Evolutionary conservation across 2,113 vertebrate species (phyloP).

Genomic region (Ochotona princeps): DNA sequence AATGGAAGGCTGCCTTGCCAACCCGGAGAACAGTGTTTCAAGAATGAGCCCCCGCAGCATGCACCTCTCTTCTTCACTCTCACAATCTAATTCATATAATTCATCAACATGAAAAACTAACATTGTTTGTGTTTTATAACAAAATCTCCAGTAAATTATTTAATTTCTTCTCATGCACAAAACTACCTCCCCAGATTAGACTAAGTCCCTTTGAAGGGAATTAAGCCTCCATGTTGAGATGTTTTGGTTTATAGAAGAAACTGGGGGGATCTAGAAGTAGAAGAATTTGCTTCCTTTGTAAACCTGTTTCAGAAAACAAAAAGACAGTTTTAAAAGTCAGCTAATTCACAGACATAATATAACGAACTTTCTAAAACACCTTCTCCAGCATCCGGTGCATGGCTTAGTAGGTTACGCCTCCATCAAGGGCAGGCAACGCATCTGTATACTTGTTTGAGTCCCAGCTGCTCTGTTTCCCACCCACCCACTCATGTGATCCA

Average conservation of each 20-base stretch:
- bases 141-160: conserved; percentile 38
- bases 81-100: not conserved
- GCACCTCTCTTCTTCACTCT: not conserved
- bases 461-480: no score
- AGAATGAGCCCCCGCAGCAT: not conserved
- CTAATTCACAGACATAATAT: not conserved
- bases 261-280: not conserved
- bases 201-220: conserved; percentile 83
- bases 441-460: no score
- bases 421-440: no score
- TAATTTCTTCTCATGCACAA: conserved; percentile 85
- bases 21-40: not conserved
- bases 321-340: conserved; percentile 59
- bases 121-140: conserved; percentile 50
- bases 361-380: not conserved
- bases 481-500: no score
- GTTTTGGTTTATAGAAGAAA: conserved; percentile 76
- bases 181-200: conserved; percentile 89
- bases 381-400: no score
- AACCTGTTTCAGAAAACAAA: conserved; percentile 67
- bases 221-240: conserved; percentile 85
- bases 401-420: no score
- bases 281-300: conserved; percentile 14
- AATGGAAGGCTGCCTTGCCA: not conserved
- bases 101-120: conserved; percentile 74